These are phyloP conservation scores for Chlorops oryzae DNA, from an alignment of 1,140 invertebrate species.

Conservation along the genomic window DNA sequence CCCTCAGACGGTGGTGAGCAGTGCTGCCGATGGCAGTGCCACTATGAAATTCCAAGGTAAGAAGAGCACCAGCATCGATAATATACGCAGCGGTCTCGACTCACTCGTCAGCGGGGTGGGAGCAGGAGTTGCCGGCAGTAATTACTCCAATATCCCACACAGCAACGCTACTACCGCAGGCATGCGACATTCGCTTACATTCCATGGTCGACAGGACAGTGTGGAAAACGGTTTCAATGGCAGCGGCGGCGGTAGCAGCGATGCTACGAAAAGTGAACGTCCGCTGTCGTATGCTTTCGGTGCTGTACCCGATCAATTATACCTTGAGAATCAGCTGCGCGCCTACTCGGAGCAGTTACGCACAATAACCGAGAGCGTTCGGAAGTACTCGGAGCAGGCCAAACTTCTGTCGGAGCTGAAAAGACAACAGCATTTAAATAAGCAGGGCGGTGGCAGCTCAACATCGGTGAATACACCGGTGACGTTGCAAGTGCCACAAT, in stretches of 20 bases:
- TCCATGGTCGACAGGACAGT: slow-evolving; percentile 24
- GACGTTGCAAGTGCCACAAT: background rate
- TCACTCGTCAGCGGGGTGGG: background rate
- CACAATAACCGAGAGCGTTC: slow-evolving; percentile 44
- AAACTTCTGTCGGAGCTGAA: slow-evolving; percentile 43
- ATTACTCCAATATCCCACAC: background rate
- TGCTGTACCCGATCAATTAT: slow-evolving; percentile 38
- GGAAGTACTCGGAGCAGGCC: slow-evolving; percentile 46
- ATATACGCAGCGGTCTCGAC: slow-evolving; percentile 15
- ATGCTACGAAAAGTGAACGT: slow-evolving; percentile 16
- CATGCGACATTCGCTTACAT: slow-evolving; percentile 43
- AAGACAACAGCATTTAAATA: slow-evolving; percentile 39
- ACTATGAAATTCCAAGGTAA: slow-evolving; percentile 17
- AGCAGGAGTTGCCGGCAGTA: background rate
- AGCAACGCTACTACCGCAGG: slow-evolving; percentile 13
- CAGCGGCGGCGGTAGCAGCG: background rate
- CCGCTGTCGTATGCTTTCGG: slow-evolving; percentile 40
- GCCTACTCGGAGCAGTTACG: slow-evolving; percentile 44
- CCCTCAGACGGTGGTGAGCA: slow-evolving; percentile 10
- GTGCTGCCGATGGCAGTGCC: background rate
- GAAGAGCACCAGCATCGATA: slow-evolving; percentile 31
- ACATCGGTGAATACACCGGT: background rate
- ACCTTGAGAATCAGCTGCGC: slow-evolving; percentile 42
- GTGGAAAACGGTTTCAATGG: slow-evolving; percentile 10
- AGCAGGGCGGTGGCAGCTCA: slow-evolving; percentile 26